A percentile compares a stretch with the other conserved stretches of the same genome.
Evolutionary conservation across 1,140 invertebrate species (phyloP).

Genomic region (Drosophila parabipectinata): DNA sequence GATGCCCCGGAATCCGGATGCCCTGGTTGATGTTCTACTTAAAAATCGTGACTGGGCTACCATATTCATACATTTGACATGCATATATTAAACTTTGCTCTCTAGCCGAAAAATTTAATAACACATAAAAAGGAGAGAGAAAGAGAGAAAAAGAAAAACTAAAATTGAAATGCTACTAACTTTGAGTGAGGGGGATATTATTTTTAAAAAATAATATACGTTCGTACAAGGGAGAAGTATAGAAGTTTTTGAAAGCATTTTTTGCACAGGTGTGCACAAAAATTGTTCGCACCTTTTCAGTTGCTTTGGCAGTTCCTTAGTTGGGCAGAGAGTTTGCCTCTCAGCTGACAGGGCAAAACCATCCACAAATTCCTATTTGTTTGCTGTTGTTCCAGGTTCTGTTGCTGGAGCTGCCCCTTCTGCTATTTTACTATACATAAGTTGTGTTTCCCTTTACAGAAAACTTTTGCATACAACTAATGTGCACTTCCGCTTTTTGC

Average conservation of each 20-base stretch:
- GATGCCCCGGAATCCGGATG: conserved; percentile 3
- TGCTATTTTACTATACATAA: conserved; percentile 34
- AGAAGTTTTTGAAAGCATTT: conserved; percentile 75
- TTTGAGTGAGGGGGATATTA: conserved; percentile 61
- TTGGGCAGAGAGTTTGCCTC: conserved; percentile 48
- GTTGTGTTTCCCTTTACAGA: conserved; percentile 55
- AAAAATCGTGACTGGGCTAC: conserved; percentile 70
- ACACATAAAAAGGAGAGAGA: conserved; percentile 11
- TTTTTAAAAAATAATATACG: conserved; percentile 26
- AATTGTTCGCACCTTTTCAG: conserved; percentile 67
- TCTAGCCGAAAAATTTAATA: conserved; percentile 59
- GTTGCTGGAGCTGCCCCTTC: conserved; percentile 26
- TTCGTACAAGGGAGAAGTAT: conserved; percentile 42
- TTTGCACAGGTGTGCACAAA: conserved; percentile 71
- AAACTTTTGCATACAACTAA: conserved; percentile 79
- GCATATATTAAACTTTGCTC: conserved; percentile 64
- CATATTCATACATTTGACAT: conserved; percentile 65
- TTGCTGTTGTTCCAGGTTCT: conserved; percentile 32
- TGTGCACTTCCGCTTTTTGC: conserved; percentile 74
- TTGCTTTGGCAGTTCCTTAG: conserved; percentile 49
- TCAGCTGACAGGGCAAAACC: conserved; percentile 64
- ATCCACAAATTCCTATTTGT: conserved; percentile 74
- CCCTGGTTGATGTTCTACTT: conserved; percentile 55
- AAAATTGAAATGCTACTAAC: conserved; percentile 70
- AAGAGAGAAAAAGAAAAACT: conserved; percentile 24